Base-by-base conservation (phyloP, 2,113 vertebrate species). In the Taurulus bubalis region DNA sequence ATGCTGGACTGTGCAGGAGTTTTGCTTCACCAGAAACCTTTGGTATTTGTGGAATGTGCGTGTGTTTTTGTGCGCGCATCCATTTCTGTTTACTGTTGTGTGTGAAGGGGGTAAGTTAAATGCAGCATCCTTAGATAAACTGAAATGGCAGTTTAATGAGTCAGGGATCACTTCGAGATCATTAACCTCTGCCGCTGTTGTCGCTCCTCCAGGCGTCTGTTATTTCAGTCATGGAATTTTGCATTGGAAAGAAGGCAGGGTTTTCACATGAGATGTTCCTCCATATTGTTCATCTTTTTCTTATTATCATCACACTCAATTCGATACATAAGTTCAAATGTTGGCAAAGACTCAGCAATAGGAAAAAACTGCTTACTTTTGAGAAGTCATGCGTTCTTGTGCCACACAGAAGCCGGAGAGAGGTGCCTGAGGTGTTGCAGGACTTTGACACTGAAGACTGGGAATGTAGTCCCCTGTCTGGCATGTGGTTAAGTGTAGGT, bases 111-210 rank as follows among this genome's bases (percentile, higher is more conserved):
- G 64, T 60, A n/a, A 63, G 60, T 79, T 30, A 56, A 32, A 72
- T 1, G 7, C 78, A 75, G 84, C 71, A 53, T 84, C 82, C 88
- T 90, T 87, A 90, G 71, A 85, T 70, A n/a, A 72, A 22, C 56
- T 38, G 22, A 34, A 73, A 77, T 66, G 77, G 45, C 75, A 65
- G 55, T 71, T 30, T 70, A 87, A 91, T 80, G 79, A 89, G 75
- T 79, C 72, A 83, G 73, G 68, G 74, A 69, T 88, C 75, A 71
- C 36, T 71, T 74, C 0, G 42, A 18, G n/a, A 89, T 72, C 77
- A 67, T 90, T 91, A 89, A 85, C 80, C 68, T 89, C 76, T 47
- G 74, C 58, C 30, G 79, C 75, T 60, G 34, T 51, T 10, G 72
- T 53, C 11, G 2, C 34, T 36, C 83, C 62, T 62, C 3, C 5